Percentiles rank a stretch among this genome's conserved stretches.
These are phyloP conservation scores for Chionomys nivalis DNA, from an alignment of 2,113 vertebrate genomes.

Conservation along the genomic window DNA sequence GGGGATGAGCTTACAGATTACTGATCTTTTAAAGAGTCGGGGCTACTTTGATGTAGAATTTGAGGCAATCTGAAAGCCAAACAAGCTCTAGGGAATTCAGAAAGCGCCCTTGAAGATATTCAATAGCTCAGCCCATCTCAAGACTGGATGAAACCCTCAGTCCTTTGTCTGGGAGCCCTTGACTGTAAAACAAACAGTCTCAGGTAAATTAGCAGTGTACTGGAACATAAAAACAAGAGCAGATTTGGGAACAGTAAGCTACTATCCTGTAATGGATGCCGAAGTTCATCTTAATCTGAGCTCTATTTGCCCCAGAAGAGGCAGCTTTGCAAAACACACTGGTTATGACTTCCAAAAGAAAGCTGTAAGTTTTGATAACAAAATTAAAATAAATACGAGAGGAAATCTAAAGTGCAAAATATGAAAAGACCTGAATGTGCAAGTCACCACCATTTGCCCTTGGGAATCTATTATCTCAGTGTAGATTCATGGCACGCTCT, in stretches of 20 bases:
- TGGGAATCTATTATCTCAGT: background rate
- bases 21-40: constrained; percentile 10
- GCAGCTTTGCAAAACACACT: background rate
- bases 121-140: background rate
- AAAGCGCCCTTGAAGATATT: background rate
- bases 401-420: background rate
- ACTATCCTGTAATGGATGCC: background rate
- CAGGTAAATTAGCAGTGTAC: background rate
- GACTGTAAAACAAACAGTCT: background rate
- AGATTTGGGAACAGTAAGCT: background rate
- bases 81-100: background rate
- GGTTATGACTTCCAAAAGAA: background rate
- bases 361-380: background rate
- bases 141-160: background rate
- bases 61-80: constrained; percentile 35
- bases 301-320: background rate
- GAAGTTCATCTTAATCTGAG: constrained; percentile 35
- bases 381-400: constrained; percentile 32
- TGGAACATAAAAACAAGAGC: background rate
- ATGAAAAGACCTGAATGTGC: background rate
- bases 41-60: background rate
- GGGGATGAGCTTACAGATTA: constrained; percentile 6
- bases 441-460: background rate
- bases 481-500: background rate
- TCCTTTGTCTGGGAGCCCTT: background rate